Evolutionary conservation across 2,888 invertebrate genomes (phyloP).

Genomic region (Pollenia amentaria): DNA sequence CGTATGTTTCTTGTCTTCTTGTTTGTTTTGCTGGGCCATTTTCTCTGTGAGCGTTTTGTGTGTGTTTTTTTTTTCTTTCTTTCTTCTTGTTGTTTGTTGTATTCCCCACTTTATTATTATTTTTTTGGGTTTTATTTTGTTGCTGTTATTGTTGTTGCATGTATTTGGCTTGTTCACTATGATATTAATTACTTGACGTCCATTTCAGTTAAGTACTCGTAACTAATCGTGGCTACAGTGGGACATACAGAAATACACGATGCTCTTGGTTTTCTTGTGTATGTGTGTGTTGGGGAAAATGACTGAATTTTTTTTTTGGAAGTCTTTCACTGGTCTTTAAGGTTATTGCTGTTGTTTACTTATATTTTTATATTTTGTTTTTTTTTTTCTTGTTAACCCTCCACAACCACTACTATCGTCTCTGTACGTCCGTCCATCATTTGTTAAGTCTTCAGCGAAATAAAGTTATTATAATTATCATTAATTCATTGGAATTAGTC

Average conservation of each 20-base stretch:
- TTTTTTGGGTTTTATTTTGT: conserved; percentile 32
- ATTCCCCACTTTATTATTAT: conserved; percentile 58
- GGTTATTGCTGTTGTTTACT: conserved; percentile 11
- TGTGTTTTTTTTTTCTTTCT: conserved; percentile 33
- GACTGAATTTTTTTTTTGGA: conserved; percentile 16
- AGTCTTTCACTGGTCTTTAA: conserved; percentile 3
- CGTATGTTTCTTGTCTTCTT: conserved; percentile 70
- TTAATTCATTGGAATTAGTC: conserved; percentile 74
- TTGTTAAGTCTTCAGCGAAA: conserved; percentile 70
- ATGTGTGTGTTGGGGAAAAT: conserved; percentile 38
- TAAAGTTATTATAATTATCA: conserved; percentile 74
- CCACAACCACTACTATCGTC: neutral
- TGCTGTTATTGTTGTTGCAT: conserved; percentile 64
- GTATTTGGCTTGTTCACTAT: conserved; percentile 71
- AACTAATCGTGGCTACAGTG: conserved; percentile 66
- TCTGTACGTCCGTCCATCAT: conserved; percentile 43
- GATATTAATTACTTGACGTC: conserved; percentile 79
- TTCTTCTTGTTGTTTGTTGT: conserved; percentile 38
- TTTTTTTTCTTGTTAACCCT: conserved; percentile 28
- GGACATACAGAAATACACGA: conserved; percentile 8
- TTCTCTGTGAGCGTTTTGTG: conserved; percentile 53
- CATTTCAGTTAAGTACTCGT: conserved; percentile 73
- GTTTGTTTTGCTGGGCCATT: conserved; percentile 73
- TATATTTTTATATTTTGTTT: neutral
- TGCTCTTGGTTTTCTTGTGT: conserved; percentile 21